These are phyloP conservation scores for Patella caerulea DNA, from an alignment of 2,888 invertebrate species.

Conservation along the genomic window DNA sequence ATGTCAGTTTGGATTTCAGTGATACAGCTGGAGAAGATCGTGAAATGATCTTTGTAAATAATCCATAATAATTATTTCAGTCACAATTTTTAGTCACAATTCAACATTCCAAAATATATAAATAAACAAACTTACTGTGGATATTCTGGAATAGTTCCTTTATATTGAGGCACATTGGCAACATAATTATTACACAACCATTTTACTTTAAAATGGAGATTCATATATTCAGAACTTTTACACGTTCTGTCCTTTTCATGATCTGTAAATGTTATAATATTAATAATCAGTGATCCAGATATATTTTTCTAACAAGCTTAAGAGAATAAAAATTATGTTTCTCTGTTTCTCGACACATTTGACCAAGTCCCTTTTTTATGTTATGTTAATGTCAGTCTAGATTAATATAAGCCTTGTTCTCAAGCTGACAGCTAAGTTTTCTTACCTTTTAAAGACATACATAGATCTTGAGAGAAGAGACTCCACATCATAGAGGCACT, in stretches of 20 bases:
- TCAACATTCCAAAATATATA: neutral
- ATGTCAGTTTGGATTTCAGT: no score
- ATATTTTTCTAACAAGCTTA: no score
- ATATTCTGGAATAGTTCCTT: constrained; percentile 97
- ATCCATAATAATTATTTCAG: no score
- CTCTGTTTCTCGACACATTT: no score
- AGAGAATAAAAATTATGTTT: no score
- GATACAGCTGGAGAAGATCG: no score
- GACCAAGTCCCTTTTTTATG: neutral
- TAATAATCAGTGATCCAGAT: neutral
- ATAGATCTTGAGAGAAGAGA: constrained; percentile 90
- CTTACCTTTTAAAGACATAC: constrained; percentile 89
- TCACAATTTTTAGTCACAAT: no score
- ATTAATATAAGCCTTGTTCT: no score
- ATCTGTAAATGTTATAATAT: constrained; percentile 74
- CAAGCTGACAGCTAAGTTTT: no score
- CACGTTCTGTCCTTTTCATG: constrained; percentile 94
- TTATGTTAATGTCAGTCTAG: neutral
- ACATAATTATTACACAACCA: constrained; percentile 99
- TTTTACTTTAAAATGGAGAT: constrained; percentile 99
- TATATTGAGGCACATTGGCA: constrained; percentile 96
- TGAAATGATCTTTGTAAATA: no score
- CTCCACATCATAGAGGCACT: constrained; percentile 99
- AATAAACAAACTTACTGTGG: constrained; percentile 79
- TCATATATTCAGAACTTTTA: constrained; percentile 99